Evolutionary conservation across 2,888 invertebrate species (phyloP).

Genomic region (Callyntrura sp.): DNA sequence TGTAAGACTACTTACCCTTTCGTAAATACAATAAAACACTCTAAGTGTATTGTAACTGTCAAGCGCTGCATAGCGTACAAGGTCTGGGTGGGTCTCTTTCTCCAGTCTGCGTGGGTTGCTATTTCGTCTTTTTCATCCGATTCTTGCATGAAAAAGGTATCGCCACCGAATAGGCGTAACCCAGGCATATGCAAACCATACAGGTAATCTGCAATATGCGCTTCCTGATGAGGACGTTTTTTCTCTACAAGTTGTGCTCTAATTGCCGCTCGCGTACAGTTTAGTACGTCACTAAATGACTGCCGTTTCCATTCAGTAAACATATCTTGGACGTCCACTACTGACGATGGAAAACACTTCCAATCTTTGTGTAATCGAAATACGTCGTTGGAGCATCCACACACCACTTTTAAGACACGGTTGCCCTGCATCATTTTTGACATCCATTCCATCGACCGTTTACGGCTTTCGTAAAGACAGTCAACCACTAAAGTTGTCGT

Average conservation of each 20-base stretch:
- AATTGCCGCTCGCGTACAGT: too few relatives aligned
- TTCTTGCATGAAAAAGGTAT: too few relatives aligned
- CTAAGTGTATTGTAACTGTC: background rate
- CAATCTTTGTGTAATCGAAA: conserved; percentile 13
- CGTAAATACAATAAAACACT: background rate
- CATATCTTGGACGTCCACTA: conserved; percentile 28
- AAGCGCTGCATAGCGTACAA: background rate
- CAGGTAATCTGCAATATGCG: too few relatives aligned
- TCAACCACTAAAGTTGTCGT: background rate
- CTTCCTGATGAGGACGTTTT: too few relatives aligned
- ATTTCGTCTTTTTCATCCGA: too few relatives aligned
- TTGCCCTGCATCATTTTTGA: background rate
- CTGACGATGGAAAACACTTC: background rate
- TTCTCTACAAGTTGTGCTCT: too few relatives aligned
- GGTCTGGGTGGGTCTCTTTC: background rate
- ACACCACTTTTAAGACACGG: background rate
- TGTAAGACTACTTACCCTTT: background rate
- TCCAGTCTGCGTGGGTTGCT: background rate
- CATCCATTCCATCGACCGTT: conserved; percentile 1
- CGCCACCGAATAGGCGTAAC: too few relatives aligned
- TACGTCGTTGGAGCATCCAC: conserved; percentile 8
- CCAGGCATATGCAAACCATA: too few relatives aligned
- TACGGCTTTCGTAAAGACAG: background rate
- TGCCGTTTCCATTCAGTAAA: background rate
- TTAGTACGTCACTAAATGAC: too few relatives aligned